These are phyloP conservation scores for Hyperoplus immaculatus DNA, from an alignment of 2,797 vertebrate genomes.

Conservation along the genomic window DNA sequence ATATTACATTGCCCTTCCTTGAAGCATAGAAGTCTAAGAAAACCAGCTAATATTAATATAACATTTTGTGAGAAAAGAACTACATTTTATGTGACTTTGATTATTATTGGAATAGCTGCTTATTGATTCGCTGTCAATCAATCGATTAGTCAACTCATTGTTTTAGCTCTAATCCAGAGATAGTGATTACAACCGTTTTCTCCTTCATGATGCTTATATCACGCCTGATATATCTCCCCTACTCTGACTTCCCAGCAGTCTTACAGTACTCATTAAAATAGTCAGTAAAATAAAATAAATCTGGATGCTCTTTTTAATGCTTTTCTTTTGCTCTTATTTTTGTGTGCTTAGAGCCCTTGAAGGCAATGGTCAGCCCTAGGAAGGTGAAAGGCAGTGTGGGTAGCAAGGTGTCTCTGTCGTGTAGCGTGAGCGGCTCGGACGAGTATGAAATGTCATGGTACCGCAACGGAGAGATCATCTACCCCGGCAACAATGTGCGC, in stretches of 20 bases:
- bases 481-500: conserved; percentile 92
- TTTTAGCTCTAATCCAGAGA: not conserved
- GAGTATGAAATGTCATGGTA: conserved; percentile 98
- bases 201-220: not conserved
- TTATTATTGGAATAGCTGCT: not conserved
- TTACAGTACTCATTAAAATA: not conserved
- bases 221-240: not conserved
- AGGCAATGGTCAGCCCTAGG: conserved; percentile 94
- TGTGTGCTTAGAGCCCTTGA: conserved; percentile 90
- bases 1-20: not conserved
- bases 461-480: conserved; percentile 95
- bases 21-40: not conserved
- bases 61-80: not conserved
- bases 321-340: conserved; percentile 24
- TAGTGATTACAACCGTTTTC: not conserved
- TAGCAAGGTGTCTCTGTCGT: conserved; percentile 97
- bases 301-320: not conserved
- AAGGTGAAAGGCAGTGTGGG: conserved; percentile 98
- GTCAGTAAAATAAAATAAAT: not conserved
- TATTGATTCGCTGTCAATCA: not conserved
- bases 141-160: not conserved
- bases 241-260: not conserved
- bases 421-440: conserved; percentile 93
- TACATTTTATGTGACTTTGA: no score
- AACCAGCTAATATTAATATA: not conserved